Percentiles rank a stretch among this genome's conserved stretches.
Evolutionary conservation across 2,797 vertebrate genomes (phyloP).

Genomic region (Masticophis lateralis): DNA sequence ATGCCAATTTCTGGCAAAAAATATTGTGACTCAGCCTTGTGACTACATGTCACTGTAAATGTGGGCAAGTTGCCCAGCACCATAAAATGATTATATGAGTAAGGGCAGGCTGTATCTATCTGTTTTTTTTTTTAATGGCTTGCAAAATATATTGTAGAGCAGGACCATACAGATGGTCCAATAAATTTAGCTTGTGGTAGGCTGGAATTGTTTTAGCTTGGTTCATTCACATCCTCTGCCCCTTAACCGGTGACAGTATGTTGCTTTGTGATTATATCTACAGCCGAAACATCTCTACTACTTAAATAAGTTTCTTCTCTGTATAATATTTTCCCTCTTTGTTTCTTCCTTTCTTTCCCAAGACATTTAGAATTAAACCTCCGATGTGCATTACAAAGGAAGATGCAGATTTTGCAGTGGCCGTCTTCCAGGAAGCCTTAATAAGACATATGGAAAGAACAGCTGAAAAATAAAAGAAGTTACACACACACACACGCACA

Average conservation of each 20-base stretch:
- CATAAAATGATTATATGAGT: not conserved
- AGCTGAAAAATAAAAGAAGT: constrained; percentile 38
- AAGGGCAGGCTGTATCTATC: not conserved
- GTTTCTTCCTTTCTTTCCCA: constrained; percentile 2
- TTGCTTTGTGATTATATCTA: not conserved
- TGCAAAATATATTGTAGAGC: not conserved
- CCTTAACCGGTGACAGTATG: not conserved
- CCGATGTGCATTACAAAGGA: constrained; percentile 88
- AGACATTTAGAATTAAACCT: constrained; percentile 88
- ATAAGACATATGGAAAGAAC: constrained; percentile 72
- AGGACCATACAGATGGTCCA: not conserved
- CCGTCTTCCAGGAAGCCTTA: constrained; percentile 78
- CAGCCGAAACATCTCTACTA: not conserved
- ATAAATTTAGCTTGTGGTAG: not conserved
- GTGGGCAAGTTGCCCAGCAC: not conserved
- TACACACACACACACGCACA: not conserved
- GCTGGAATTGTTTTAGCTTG: not conserved
- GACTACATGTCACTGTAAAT: not conserved
- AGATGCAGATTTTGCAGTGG: constrained; percentile 83
- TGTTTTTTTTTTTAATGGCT: not conserved
- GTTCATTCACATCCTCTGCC: not conserved
- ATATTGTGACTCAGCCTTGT: not conserved
- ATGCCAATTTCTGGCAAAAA: not conserved
- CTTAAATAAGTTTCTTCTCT: not conserved
- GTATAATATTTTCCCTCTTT: not conserved